Conservation (phyloP, 2,888 invertebrate genomes). For the Synanthedon andrenaeformis region DNA sequence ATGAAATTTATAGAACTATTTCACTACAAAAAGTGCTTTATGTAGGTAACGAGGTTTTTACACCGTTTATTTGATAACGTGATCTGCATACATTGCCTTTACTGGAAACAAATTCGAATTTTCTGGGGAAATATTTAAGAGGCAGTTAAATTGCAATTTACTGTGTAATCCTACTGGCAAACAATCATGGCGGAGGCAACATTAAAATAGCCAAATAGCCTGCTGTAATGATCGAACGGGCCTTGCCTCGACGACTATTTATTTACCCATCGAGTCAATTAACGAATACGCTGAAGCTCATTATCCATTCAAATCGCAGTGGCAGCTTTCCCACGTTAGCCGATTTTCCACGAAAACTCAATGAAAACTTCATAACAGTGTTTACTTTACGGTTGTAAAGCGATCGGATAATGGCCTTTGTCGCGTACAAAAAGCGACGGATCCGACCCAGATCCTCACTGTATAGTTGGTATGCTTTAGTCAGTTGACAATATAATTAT, state of each 20-base stretch:
- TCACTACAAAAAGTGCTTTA: not conserved
- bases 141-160: conserved; percentile 1
- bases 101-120: not conserved
- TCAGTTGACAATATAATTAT: conserved; percentile 63
- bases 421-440: conserved; percentile 60
- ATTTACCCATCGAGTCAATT: conserved; percentile 65
- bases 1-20: not conserved
- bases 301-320: conserved; percentile 64
- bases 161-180: conserved; percentile 16
- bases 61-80: not conserved
- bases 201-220: conserved; percentile 39
- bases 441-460: conserved; percentile 60
- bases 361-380: conserved; percentile 64
- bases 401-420: conserved; percentile 64
- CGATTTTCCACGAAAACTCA: conserved; percentile 53
- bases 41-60: not conserved
- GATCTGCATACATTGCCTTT: not conserved
- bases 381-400: conserved; percentile 57
- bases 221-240: conserved; percentile 51
- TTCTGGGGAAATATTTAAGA: not conserved
- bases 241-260: conserved; percentile 29
- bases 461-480: conserved; percentile 52
- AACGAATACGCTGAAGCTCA: conserved; percentile 51
- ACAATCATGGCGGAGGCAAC: conserved; percentile 32
- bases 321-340: conserved; percentile 52